These are phyloP conservation scores for Allacma fusca DNA, from an alignment of 2,888 invertebrate genomes.

Conservation along the genomic window DNA sequence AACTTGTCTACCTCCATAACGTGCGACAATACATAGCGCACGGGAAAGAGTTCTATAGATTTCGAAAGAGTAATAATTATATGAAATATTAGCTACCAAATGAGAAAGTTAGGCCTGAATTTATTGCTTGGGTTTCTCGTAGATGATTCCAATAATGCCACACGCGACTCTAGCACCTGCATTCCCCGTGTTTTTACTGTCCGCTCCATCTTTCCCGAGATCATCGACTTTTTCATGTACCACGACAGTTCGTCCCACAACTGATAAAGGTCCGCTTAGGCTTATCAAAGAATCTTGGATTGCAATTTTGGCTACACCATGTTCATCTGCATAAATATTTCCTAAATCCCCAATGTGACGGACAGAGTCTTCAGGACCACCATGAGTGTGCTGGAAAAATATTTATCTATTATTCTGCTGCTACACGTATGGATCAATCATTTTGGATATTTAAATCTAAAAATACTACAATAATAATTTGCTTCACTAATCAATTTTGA, in stretches of 20 bases:
- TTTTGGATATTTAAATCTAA: no score
- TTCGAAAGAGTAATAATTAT: no score
- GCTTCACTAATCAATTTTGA: no score
- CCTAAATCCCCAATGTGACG: conserved; percentile 63
- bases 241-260: conserved; percentile 22
- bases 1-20: no score
- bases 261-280: conserved; percentile 64
- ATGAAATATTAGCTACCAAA: no score
- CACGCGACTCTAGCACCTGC: conserved; percentile 68
- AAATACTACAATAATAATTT: no score
- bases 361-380: conserved; percentile 53
- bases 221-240: conserved; percentile 66
- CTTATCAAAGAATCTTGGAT: conserved; percentile 38
- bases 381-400: conserved; percentile 57
- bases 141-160: conserved; percentile 64
- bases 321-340: conserved; percentile 60
- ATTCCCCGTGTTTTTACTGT: conserved; percentile 67
- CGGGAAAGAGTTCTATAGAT: no score
- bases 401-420: no score
- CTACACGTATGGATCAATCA: no score
- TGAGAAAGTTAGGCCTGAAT: no score
- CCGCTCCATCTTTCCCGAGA: conserved; percentile 65
- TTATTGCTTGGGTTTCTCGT: conserved; percentile 9
- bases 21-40: no score
- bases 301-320: conserved; percentile 57